Base-by-base conservation (phyloP, 2,113 vertebrate species). In the Antennarius striatus region DNA sequence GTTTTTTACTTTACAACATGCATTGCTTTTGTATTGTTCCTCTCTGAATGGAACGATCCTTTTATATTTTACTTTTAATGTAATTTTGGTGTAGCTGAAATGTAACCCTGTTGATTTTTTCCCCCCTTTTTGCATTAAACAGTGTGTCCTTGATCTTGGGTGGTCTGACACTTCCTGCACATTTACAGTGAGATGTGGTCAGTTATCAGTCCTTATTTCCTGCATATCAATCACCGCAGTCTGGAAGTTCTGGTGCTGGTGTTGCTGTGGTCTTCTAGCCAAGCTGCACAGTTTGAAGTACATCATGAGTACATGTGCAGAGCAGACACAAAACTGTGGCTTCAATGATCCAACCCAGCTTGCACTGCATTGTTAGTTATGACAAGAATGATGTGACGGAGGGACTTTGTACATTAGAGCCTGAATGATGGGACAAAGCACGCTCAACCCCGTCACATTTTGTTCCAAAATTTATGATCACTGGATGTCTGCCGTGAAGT, bases 151-250 rank as follows among this genome's bases (percentile, higher is more conserved):
- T 52, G 57, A 47, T 43, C 50, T 66, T 76, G 72, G 78, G 83
- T 76, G 86, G 76, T 80, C 79, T 73, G 56, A 73, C 12, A 71
- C 64, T 77, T 83, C 82, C 52, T 66, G 58, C 12, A 32, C 57
- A 11, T 69, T 68, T 47, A 58, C 59, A 50, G 50, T 67, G 17
- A 70, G 73, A 65, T 36, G 47, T 68, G 65, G 52, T 14, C 59
- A 50, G 69, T 45, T 71, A 81, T 79, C 58, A 51, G 48, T 32
- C 28, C 15, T 32, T 58, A 65, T 83, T 86, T 87, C 84, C 84
- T 85, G 65, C 67, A 49, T 39, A 56, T 71, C 62, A 63, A 1
- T 70, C 15, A 12, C 47, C 28, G 49, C 55, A 48, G 28, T 13
- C 11, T 56, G 28, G 22, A 52, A 73, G 17, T 13, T 32, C 30